phyloP scores from a whole-genome alignment of 2,113 vertebrate species.

The Typhlomys cinereus region DNA sequence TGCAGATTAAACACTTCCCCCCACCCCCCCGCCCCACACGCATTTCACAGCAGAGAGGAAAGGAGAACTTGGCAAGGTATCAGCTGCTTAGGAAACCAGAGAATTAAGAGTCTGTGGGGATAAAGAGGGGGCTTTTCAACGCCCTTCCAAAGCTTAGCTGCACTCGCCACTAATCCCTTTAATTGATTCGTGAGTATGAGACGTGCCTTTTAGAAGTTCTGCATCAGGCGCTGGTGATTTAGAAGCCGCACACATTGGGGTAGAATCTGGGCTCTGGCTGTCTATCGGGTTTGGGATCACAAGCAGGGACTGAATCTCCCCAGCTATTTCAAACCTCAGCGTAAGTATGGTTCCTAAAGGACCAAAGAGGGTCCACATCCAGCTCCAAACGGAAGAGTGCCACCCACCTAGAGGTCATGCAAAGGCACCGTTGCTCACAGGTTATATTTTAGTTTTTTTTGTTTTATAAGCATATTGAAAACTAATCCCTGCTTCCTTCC shows the following conservation, averaged over 20 bases:
- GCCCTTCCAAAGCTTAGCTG: background rate
- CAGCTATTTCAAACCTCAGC: background rate
- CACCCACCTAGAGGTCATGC: background rate
- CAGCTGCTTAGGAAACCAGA: conserved; percentile 4
- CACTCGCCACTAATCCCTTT: background rate
- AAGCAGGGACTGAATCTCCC: background rate
- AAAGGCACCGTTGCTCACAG: background rate
- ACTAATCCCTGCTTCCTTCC: too few relatives aligned
- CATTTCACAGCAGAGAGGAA: background rate
- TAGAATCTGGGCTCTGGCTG: background rate
- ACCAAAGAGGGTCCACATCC: background rate
- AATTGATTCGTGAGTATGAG: background rate
- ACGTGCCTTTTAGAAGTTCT: background rate
- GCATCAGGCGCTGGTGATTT: background rate
- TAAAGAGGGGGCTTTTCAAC: background rate
- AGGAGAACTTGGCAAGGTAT: conserved; percentile 30
- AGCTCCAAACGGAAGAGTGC: background rate
- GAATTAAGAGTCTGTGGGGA: background rate
- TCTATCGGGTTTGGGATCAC: background rate
- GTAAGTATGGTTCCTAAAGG: background rate
- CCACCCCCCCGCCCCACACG: too few relatives aligned
- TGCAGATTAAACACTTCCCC: background rate
- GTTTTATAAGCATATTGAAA: too few relatives aligned
- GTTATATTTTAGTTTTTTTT: too few relatives aligned
- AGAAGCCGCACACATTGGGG: background rate